phyloP scores from a whole-genome alignment of 2,797 vertebrate species.

The Ciconia nigra region DNA sequence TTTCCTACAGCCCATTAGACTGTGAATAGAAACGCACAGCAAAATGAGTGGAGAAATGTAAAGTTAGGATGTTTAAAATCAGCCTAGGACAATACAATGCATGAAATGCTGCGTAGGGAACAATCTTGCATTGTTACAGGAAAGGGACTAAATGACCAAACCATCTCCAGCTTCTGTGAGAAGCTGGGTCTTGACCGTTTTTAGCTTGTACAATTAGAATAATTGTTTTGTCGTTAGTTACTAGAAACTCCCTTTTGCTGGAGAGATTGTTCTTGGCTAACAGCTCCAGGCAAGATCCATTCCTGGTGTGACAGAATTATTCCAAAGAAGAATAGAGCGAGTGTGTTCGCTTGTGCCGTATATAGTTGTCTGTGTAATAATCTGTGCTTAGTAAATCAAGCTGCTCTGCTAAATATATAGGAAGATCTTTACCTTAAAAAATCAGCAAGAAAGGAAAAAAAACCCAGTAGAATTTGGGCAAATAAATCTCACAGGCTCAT shows the following conservation, averaged over 20 bases:
- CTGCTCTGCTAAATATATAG: not conserved
- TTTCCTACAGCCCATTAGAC: not conserved
- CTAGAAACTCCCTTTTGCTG: conserved; percentile 1
- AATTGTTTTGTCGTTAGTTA: not conserved
- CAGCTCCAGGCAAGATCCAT: not conserved
- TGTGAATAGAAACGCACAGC: not conserved
- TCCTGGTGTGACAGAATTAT: not conserved
- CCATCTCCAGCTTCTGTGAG: not conserved
- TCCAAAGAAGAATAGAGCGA: not conserved
- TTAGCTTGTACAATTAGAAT: not conserved
- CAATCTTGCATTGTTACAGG: not conserved
- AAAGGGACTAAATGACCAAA: not conserved
- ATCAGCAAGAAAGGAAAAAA: not conserved
- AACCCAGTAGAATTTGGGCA: not conserved
- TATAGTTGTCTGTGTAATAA: rapidly evolving
- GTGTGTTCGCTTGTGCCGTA: not conserved
- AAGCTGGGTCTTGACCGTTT: not conserved
- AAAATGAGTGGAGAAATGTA: not conserved
- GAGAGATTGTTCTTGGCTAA: not conserved
- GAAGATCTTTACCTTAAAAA: not conserved
- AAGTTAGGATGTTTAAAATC: not conserved
- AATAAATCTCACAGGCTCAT: not conserved
- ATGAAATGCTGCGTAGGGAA: not conserved
- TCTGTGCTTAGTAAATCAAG: not conserved
- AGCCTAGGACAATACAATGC: not conserved